Conservation (phyloP, 2,888 invertebrate species). For the Agonopterix subpropinquella region DNA sequence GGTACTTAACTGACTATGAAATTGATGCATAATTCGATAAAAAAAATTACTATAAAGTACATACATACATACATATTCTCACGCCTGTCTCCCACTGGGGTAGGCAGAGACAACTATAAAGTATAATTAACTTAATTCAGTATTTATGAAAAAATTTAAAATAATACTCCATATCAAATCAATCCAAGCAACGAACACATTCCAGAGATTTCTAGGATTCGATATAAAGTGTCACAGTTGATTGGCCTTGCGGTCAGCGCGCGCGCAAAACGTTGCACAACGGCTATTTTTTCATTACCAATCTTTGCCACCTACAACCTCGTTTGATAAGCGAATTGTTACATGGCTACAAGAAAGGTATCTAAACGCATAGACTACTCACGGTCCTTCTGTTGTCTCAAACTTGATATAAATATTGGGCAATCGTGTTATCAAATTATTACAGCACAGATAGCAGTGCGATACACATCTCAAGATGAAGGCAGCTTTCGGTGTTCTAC, state of each 20-base stretch:
- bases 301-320: conserved; percentile 68
- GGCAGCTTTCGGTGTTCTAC: conserved; percentile 37
- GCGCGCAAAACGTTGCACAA: conserved; percentile 43
- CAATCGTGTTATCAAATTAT: conserved; percentile 62
- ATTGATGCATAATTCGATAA: too few relatives aligned
- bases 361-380: conserved; percentile 30
- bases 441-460: conserved; percentile 45
- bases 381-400: conserved; percentile 55
- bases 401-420: conserved; percentile 68
- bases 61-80: too few relatives aligned
- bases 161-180: too few relatives aligned
- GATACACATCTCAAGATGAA: conserved; percentile 59
- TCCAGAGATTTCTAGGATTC: too few relatives aligned
- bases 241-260: conserved; percentile 39
- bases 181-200: too few relatives aligned
- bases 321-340: conserved; percentile 63
- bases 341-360: conserved; percentile 66
- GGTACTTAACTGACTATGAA: too few relatives aligned
- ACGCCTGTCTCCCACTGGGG: too few relatives aligned
- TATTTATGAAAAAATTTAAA: too few relatives aligned
- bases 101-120: too few relatives aligned
- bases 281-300: conserved; percentile 50
- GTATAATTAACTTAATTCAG: too few relatives aligned
- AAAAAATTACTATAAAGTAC: too few relatives aligned
- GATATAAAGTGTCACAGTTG: conserved; percentile 8